Conservation (phyloP, 2,113 vertebrate genomes). For the Pangasianodon gigas region DNA sequence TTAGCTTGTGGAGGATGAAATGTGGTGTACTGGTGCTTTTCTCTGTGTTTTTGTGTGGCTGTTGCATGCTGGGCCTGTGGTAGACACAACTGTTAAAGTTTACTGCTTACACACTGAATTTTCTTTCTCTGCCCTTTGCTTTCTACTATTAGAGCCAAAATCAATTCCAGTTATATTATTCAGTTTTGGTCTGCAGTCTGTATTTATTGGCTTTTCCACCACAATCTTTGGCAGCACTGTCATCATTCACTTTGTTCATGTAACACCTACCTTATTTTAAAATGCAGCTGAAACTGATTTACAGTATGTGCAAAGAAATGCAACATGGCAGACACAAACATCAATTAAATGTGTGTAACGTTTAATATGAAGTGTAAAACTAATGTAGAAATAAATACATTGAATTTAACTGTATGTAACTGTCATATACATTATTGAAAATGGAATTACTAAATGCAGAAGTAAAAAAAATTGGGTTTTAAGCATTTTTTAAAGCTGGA, state of each 20-base stretch:
- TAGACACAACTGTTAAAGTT: background rate
- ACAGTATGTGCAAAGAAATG: background rate
- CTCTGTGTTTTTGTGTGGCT: background rate
- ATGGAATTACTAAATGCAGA: background rate
- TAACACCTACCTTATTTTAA: background rate
- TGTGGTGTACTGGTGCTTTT: background rate
- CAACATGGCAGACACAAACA: background rate
- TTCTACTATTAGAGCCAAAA: constrained; percentile 15
- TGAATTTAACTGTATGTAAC: background rate
- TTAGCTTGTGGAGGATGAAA: background rate
- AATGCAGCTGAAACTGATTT: background rate
- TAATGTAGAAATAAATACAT: background rate
- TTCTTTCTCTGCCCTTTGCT: background rate
- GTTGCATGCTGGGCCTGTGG: background rate
- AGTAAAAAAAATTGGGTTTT: background rate
- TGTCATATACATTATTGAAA: background rate
- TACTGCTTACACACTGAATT: background rate
- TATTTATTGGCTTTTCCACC: background rate
- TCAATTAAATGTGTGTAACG: background rate
- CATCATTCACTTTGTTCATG: background rate
- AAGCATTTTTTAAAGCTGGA: background rate
- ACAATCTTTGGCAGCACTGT: background rate
- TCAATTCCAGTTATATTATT: constrained; percentile 12
- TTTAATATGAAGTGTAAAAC: background rate
- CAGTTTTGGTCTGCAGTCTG: constrained; percentile 3